phyloP scores from a whole-genome alignment of 2,888 invertebrate genomes.

The Ormyrus rosae region DNA sequence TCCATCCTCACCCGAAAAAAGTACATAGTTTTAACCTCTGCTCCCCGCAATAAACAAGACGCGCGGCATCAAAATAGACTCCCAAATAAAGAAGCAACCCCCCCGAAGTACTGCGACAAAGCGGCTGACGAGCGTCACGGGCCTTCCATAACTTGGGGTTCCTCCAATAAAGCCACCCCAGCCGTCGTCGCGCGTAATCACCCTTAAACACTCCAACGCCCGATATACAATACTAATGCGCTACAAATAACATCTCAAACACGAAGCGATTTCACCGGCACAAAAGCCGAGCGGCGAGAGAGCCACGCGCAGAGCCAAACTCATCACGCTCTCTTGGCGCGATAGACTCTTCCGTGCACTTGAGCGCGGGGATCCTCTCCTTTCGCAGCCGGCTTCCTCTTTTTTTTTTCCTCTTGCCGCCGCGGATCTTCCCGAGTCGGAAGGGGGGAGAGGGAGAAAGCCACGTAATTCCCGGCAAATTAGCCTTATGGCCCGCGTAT shows the following conservation, averaged over 20 bases:
- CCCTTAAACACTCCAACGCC: slow-evolving; percentile 75
- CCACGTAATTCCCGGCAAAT: slow-evolving; percentile 68
- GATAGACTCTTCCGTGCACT: background rate
- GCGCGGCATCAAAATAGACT: no score
- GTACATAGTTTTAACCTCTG: no score
- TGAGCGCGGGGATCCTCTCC: background rate
- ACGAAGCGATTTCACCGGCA: slow-evolving; percentile 73
- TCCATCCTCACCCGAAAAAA: no score
- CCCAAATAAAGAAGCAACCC: no score
- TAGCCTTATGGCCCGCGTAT: slow-evolving; percentile 74
- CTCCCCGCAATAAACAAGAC: no score
- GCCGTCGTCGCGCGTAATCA: slow-evolving; percentile 74
- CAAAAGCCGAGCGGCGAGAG: slow-evolving; percentile 62
- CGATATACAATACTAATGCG: slow-evolving; percentile 75
- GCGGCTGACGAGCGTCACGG: slow-evolving; percentile 23
- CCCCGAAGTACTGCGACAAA: no score
- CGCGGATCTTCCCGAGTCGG: background rate
- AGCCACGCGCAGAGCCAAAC: slow-evolving; percentile 37
- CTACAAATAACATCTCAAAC: slow-evolving; percentile 74
- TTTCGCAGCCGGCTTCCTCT: background rate
- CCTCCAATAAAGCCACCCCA: slow-evolving; percentile 74
- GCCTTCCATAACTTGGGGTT: background rate
- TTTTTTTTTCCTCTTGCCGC: slow-evolving; percentile 43
- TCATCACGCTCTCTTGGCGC: slow-evolving; percentile 57
- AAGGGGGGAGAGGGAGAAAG: background rate